These are phyloP conservation scores for Lycaena phlaeas DNA, from an alignment of 2,888 invertebrate genomes.

Conservation along the genomic window DNA sequence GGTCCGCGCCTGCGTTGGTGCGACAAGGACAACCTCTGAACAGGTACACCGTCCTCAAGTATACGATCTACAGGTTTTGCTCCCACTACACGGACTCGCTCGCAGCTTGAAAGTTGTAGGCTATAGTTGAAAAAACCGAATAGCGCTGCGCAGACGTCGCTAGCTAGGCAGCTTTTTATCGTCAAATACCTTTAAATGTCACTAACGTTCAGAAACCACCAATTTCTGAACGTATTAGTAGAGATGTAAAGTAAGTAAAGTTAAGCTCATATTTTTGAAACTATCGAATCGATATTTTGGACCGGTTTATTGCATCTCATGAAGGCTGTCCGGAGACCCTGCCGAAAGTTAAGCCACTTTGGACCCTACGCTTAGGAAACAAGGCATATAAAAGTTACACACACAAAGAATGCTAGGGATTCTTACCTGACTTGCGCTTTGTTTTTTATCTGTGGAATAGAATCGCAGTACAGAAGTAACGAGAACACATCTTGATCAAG, in stretches of 20 bases:
- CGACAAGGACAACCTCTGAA: constrained; percentile 53
- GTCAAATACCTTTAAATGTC: constrained; percentile 13
- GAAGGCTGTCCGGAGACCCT: constrained; percentile 64
- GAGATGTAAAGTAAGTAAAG: too few species aligned
- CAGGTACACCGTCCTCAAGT: constrained; percentile 64
- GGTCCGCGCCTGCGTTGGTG: constrained; percentile 33
- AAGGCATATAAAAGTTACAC: constrained; percentile 18
- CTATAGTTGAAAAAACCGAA: constrained; percentile 41
- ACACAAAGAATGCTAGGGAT: constrained; percentile 4
- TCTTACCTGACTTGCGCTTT: constrained; percentile 7
- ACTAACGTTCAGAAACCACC: neutral
- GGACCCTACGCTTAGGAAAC: constrained; percentile 9
- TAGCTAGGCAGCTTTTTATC: constrained; percentile 24
- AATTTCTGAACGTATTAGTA: too few species aligned
- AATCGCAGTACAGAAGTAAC: constrained; percentile 5
- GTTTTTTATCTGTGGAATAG: constrained; percentile 3
- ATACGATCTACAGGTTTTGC: constrained; percentile 71
- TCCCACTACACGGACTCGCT: constrained; percentile 68
- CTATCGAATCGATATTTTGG: constrained; percentile 41
- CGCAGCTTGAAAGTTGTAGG: constrained; percentile 58
- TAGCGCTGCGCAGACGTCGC: constrained; percentile 41
- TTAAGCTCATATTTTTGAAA: too few species aligned
- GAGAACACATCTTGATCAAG: neutral
- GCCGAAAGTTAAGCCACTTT: constrained; percentile 31
- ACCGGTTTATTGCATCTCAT: constrained; percentile 62